These are phyloP conservation scores for Sebastes vulpes DNA, from an alignment of 2,797 vertebrate species.

Conservation along the genomic window DNA sequence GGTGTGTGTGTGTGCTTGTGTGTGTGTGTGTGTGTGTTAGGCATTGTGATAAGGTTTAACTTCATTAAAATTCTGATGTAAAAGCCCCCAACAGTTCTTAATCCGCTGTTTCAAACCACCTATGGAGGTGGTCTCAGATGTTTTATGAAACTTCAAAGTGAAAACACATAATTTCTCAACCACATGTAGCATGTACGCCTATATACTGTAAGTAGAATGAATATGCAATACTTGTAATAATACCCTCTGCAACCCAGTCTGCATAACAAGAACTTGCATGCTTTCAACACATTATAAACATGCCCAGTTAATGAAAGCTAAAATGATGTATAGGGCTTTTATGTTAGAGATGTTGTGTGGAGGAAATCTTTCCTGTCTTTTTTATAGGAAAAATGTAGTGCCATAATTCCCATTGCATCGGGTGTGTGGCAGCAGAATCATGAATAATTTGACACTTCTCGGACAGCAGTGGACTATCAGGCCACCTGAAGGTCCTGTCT, in stretches of 20 bases:
- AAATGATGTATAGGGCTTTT: neutral
- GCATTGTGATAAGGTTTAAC: neutral
- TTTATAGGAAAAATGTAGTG: neutral
- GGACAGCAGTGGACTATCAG: neutral
- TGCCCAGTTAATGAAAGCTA: neutral
- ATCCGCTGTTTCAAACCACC: neutral
- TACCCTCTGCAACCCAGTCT: neutral
- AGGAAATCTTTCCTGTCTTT: neutral
- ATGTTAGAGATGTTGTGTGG: neutral
- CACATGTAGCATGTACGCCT: neutral
- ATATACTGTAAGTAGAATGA: neutral
- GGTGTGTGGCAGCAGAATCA: neutral
- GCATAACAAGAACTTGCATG: neutral
- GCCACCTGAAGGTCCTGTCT: conserved; percentile 7
- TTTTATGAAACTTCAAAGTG: conserved; percentile 2
- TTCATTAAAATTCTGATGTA: conserved; percentile 2
- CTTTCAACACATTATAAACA: neutral
- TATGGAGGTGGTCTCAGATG: neutral
- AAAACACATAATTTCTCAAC: neutral
- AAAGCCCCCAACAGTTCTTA: neutral
- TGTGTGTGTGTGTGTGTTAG: neutral
- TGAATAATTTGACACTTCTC: conserved; percentile 15
- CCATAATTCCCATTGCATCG: neutral
- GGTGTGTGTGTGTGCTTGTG: neutral
- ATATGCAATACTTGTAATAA: neutral